Base-by-base conservation (phyloP, 2,888 invertebrate genomes). In the Monopis laevigella region DNA sequence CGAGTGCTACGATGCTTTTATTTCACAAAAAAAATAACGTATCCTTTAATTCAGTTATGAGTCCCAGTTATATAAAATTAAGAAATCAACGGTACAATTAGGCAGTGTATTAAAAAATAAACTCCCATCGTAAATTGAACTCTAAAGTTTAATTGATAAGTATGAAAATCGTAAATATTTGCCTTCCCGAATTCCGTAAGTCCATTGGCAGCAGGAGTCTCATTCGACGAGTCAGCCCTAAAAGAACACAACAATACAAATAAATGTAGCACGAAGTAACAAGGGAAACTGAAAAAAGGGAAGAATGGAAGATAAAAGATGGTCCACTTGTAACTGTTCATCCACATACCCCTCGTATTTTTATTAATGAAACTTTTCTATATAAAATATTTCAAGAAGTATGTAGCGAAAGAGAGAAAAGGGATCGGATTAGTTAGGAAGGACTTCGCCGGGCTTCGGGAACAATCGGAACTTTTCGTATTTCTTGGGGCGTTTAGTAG, bases 141-240 rank as follows among this genome's bases (percentile, higher is more conserved):
- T 35, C 2, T 18, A 35, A n/a, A 18, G 3, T 21, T 2, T 2
- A 21, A 32, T 6, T 36, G 2, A 21, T 36, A 36, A 12, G 21
- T 21, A 19, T 21, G 21, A 36, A 21, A 21, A 16, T 36, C 36
- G 11, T 21, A 2, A 10, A 2, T 30, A 38, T 74, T 74, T 65
- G 82, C 82, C 78, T 80, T 75, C 59, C 82, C 82, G 43, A 82
- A 82, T 51, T 73, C 73, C 41, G 78, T 77, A 45, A 82, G 72
- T 44, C 82, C 82, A 51, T 80, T 74, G 36, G 65, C 67, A 39
- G 53, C 65, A n/a, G 78, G 69, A 17, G 68, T 58, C 50, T 80
- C 82, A 57, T 78, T 77, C 46, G 82, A 75, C 16, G 83, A 82
- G 61, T 83, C 83, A 49, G 82, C 83, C 81, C 81, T 82, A 36